These are phyloP conservation scores for Ips typographus DNA, from an alignment of 1,140 invertebrate genomes.

Conservation along the genomic window DNA sequence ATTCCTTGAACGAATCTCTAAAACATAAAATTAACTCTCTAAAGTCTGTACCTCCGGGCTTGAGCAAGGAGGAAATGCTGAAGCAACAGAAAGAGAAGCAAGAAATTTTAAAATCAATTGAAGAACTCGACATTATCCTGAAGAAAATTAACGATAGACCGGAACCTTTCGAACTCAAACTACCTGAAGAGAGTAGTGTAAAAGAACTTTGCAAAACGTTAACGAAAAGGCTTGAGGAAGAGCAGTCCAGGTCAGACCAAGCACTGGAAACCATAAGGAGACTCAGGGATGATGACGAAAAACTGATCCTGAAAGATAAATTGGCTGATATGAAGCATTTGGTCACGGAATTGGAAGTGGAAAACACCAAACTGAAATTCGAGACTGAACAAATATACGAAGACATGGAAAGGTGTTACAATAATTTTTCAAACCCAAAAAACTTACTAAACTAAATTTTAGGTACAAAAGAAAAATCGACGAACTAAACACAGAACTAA, in stretches of 20 bases:
- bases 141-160: conserved; percentile 26
- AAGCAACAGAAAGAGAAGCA: conserved; percentile 21
- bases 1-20: conserved; percentile 32
- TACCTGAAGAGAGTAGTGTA: conserved; percentile 24
- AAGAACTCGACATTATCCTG: conserved; percentile 34
- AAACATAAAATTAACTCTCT: conserved; percentile 33
- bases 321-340: conserved; percentile 35
- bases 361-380: conserved; percentile 38
- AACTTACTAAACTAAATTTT: conserved; percentile 1
- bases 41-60: conserved; percentile 5
- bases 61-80: conserved; percentile 13
- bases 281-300: conserved; percentile 36
- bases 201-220: conserved; percentile 23
- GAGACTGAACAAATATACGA: conserved; percentile 33
- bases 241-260: conserved; percentile 30
- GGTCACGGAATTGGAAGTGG: conserved; percentile 36
- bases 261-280: conserved; percentile 34
- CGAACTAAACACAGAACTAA: conserved; percentile 22
- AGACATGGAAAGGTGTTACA: conserved; percentile 26
- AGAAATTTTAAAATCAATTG: conserved; percentile 31
- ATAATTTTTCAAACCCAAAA: neutral
- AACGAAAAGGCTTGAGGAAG: conserved; percentile 33
- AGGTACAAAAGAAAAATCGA: conserved; percentile 27
- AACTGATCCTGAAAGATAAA: conserved; percentile 35
- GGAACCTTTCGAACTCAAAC: conserved; percentile 32